Evolutionary conservation across 1,140 invertebrate genomes (phyloP).

Genomic region (Monochamus saltuarius): DNA sequence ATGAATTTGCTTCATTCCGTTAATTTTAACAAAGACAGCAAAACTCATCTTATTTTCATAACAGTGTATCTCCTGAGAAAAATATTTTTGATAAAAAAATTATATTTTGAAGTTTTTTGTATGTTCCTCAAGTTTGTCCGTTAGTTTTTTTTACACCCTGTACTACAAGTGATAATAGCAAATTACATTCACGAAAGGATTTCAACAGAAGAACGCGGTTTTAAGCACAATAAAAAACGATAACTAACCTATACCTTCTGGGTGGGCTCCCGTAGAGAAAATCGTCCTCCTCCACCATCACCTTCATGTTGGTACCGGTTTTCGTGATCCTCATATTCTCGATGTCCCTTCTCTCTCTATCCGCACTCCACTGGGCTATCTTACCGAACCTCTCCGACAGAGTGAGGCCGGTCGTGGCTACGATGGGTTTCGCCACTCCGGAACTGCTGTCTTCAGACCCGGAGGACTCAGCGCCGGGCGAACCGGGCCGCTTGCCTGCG

Average conservation of each 20-base stretch:
- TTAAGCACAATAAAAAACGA: constrained; percentile 5
- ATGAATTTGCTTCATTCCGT: too few species aligned
- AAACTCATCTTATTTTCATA: too few species aligned
- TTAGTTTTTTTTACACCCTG: too few species aligned
- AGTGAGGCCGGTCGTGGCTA: constrained; percentile 60
- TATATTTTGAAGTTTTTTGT: too few species aligned
- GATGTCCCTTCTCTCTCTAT: constrained; percentile 70
- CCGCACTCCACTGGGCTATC: constrained; percentile 85
- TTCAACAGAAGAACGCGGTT: constrained; percentile 1
- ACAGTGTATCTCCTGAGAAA: too few species aligned
- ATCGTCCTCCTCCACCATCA: constrained; percentile 69
- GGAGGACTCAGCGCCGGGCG: constrained; percentile 47
- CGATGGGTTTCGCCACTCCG: constrained; percentile 43
- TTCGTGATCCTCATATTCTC: constrained; percentile 85
- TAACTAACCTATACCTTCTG: constrained; percentile 52
- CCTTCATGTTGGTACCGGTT: constrained; percentile 70
- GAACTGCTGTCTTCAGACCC: constrained; percentile 53
- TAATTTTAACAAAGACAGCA: too few species aligned
- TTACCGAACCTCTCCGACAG: constrained; percentile 83
- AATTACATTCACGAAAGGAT: too few species aligned
- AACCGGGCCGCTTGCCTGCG: constrained; percentile 38
- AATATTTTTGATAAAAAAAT: too few species aligned
- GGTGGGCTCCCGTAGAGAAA: constrained; percentile 51
- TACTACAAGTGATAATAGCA: too few species aligned
- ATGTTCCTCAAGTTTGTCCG: too few species aligned